A percentile compares a stretch with the other conserved stretches of the same genome.
Evolutionary conservation across 2,113 vertebrate genomes (phyloP).

Genomic region (Cyprinodon variegatus): DNA sequence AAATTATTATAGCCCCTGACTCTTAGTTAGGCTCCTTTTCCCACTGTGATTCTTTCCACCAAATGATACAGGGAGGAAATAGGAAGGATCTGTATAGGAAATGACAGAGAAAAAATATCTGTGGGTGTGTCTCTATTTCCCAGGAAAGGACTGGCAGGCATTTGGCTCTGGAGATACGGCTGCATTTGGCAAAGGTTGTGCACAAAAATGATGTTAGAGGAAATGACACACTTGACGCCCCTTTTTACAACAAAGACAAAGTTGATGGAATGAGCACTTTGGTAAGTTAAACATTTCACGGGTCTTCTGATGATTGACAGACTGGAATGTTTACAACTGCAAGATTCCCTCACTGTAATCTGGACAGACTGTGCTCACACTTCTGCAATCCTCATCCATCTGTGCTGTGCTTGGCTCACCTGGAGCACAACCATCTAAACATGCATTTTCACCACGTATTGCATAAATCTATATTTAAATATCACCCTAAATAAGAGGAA

Average conservation of each 20-base stretch:
- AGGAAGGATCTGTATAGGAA: constrained; percentile 64
- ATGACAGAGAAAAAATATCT: constrained; percentile 39
- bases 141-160: constrained; percentile 63
- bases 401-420: constrained; percentile 53
- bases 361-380: constrained; percentile 59
- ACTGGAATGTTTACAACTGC: constrained; percentile 18
- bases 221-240: constrained; percentile 33
- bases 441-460: neutral
- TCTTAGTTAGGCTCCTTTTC: neutral
- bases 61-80: constrained; percentile 47
- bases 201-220: constrained; percentile 47
- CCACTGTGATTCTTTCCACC: constrained; percentile 59
- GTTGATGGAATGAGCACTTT: constrained; percentile 1
- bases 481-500: neutral
- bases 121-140: constrained; percentile 28
- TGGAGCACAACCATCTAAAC: constrained; percentile 25
- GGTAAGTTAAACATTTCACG: constrained; percentile 11
- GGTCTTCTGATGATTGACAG: constrained; percentile 54
- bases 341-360: constrained; percentile 38
- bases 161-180: constrained; percentile 54
- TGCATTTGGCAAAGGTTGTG: constrained; percentile 33
- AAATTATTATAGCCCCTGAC: constrained; percentile 9
- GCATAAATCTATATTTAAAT: neutral
- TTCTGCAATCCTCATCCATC: constrained; percentile 33
- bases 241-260: constrained; percentile 9